Conservation (phyloP, 1,140 invertebrate species). For the Cydia amplana region DNA sequence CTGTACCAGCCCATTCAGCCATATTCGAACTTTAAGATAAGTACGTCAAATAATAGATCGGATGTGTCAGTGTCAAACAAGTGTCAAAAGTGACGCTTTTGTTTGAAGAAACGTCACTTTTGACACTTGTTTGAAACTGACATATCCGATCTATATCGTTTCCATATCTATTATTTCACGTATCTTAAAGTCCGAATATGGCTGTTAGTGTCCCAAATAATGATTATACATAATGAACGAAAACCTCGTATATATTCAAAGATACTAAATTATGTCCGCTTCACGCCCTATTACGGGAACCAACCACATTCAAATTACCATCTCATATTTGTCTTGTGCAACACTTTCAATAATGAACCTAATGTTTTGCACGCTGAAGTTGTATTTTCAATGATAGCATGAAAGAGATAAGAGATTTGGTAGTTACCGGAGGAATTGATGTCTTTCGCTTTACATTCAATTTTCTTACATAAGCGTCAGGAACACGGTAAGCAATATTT, state of each 20-base stretch:
- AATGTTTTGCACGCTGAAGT: neutral
- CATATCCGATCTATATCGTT: too few species aligned
- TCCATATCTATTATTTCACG: too few species aligned
- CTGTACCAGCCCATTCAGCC: too few species aligned
- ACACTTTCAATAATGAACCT: neutral
- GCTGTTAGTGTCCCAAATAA: neutral
- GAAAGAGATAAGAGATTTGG: neutral
- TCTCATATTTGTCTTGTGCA: neutral
- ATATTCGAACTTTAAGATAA: too few species aligned
- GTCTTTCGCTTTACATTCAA: slow-evolving; percentile 27
- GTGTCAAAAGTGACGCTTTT: too few species aligned
- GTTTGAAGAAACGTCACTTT: too few species aligned
- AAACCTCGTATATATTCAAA: neutral
- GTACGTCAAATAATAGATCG: too few species aligned
- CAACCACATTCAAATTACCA: neutral
- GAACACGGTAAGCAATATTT: slow-evolving; percentile 24
- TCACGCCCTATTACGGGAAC: neutral
- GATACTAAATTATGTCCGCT: slow-evolving; percentile 11
- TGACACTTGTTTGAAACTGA: too few species aligned
- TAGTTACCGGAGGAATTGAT: neutral
- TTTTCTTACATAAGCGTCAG: slow-evolving; percentile 27
- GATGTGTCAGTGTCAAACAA: too few species aligned
- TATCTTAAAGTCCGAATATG: too few species aligned
- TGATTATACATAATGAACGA: neutral
- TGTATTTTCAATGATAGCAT: neutral